These are phyloP conservation scores for Psilopogon haemacephalus DNA, from an alignment of 2,113 vertebrate species.

Conservation along the genomic window DNA sequence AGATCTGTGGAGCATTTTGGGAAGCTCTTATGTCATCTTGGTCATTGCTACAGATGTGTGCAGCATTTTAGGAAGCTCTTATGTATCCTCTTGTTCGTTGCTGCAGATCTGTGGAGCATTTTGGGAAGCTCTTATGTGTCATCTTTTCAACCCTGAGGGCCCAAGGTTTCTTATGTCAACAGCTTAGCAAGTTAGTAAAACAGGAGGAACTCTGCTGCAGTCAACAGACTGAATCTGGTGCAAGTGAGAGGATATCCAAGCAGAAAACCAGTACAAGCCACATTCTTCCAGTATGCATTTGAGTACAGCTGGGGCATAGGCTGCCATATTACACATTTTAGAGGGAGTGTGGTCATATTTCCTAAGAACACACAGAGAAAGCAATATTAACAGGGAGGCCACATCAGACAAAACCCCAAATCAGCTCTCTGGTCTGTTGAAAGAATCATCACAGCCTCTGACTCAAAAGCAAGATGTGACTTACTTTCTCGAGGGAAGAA, in stretches of 20 bases:
- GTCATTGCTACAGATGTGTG: too few relatives aligned
- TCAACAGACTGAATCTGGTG: neutral
- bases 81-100: too few relatives aligned
- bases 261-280: neutral
- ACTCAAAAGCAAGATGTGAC: neutral
- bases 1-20: too few relatives aligned
- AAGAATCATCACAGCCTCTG: neutral
- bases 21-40: too few relatives aligned
- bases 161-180: neutral
- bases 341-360: neutral
- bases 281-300: neutral
- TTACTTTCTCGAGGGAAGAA: neutral
- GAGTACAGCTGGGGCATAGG: neutral
- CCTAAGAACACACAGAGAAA: neutral
- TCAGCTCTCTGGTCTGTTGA: neutral
- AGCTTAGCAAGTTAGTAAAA: neutral
- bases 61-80: too few relatives aligned
- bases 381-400: neutral
- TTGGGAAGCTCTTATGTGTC: too few relatives aligned
- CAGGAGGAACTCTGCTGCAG: neutral
- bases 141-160: neutral
- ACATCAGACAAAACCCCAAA: neutral
- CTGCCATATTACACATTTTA: neutral
- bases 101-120: too few relatives aligned
- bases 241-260: neutral